Evolutionary conservation across 1,140 invertebrate genomes (phyloP).

Genomic region (Meloidogyne hapla): DNA sequence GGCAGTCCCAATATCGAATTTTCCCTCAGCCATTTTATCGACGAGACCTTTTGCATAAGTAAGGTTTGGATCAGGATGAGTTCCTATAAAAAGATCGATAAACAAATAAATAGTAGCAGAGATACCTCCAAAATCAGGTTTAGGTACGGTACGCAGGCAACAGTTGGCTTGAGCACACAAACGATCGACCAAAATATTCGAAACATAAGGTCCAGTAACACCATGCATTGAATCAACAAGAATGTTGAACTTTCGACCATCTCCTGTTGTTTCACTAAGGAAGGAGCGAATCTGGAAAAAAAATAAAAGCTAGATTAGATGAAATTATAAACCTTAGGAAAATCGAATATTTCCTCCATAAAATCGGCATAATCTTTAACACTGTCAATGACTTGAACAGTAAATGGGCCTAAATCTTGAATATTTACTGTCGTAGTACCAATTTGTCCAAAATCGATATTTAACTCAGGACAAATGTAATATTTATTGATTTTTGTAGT

Average conservation of each 20-base stretch:
- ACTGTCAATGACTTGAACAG: conserved; percentile 82
- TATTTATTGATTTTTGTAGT: conserved; percentile 79
- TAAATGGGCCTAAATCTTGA: conserved; percentile 73
- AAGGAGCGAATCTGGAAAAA: conserved; percentile 75
- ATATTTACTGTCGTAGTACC: conserved; percentile 71
- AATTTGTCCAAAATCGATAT: conserved; percentile 76
- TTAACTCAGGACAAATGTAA: conserved; percentile 75
- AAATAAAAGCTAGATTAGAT: neutral
- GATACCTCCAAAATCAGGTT: conserved; percentile 84
- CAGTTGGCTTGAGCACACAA: conserved; percentile 71
- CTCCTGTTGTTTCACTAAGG: conserved; percentile 70
- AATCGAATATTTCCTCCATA: conserved; percentile 98
- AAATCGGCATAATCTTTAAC: conserved; percentile 83
- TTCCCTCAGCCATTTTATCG: conserved; percentile 71
- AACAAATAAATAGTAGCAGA: neutral
- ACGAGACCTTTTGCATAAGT: conserved; percentile 89
- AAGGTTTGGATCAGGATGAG: conserved; percentile 97
- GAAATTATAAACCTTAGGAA: conserved; percentile 66
- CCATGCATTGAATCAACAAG: conserved; percentile 91
- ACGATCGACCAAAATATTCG: conserved; percentile 82
- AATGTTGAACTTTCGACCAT: conserved; percentile 75
- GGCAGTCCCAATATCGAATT: conserved; percentile 90
- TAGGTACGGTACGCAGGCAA: conserved; percentile 53
- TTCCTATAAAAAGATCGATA: conserved; percentile 44
- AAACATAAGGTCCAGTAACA: conserved; percentile 93